These are phyloP conservation scores for Yponomeuta sedellus DNA, from an alignment of 2,888 invertebrate species.

Conservation along the genomic window DNA sequence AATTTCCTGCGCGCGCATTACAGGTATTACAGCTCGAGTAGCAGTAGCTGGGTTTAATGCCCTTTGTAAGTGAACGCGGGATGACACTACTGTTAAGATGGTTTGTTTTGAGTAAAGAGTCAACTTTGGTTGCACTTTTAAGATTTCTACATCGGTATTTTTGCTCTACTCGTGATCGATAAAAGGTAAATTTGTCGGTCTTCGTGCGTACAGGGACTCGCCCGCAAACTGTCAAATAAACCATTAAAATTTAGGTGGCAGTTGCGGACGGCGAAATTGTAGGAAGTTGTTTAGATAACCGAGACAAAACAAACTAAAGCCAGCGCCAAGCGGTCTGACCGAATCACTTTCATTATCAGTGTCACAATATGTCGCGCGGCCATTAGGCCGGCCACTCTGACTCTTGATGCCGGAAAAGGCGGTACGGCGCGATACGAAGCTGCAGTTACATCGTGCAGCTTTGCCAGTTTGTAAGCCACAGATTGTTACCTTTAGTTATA, in stretches of 20 bases:
- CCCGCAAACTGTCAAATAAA: too few relatives aligned
- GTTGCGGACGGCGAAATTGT: too few relatives aligned
- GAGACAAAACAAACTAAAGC: neutral
- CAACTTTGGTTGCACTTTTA: too few relatives aligned
- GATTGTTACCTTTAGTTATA: neutral
- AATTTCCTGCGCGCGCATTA: slow-evolving; percentile 4
- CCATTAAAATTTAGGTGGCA: too few relatives aligned
- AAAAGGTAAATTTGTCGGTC: too few relatives aligned
- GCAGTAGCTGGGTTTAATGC: neutral
- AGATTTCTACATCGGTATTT: too few relatives aligned
- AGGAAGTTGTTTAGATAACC: neutral
- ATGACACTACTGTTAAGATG: neutral
- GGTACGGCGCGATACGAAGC: neutral
- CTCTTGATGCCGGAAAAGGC: neutral
- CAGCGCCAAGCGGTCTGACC: neutral
- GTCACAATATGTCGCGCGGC: neutral
- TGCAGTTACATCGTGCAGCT: neutral
- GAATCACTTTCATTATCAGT: neutral
- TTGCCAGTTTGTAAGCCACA: neutral
- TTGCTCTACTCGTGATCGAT: too few relatives aligned
- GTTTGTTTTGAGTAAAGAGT: too few relatives aligned
- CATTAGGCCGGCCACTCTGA: neutral
- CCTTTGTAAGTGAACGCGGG: neutral
- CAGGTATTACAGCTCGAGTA: neutral
- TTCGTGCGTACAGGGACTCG: too few relatives aligned